phyloP scores from a whole-genome alignment of 2,113 vertebrate species.

The Prionailurus viverrinus region DNA sequence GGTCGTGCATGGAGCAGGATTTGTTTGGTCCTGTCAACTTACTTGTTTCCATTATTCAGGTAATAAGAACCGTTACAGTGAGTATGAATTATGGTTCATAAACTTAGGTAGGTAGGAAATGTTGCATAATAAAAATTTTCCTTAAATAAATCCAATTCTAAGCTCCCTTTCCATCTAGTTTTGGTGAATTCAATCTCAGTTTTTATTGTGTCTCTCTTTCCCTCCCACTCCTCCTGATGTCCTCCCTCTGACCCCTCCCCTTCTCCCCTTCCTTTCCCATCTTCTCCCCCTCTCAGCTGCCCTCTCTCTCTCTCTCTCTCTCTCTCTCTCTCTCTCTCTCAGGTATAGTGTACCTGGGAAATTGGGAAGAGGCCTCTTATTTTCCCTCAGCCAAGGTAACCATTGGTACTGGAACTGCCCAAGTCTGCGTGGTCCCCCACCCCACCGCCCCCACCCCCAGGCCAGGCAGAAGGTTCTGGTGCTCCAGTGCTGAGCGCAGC shows the following conservation, averaged over 20 bases:
- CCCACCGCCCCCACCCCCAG: background rate
- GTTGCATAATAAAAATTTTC: background rate
- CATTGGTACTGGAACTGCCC: background rate
- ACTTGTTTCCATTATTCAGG: slow-evolving; percentile 14
- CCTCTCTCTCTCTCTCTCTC: no score
- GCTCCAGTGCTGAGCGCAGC: background rate
- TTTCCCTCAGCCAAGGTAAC: background rate
- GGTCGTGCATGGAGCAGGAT: background rate
- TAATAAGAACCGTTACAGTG: background rate
- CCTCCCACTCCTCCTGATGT: fast-evolving
- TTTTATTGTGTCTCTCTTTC: background rate
- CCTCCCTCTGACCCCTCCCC: no score
- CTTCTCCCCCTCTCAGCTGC: background rate
- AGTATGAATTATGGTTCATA: background rate
- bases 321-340: background rate
- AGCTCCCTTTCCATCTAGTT: background rate
- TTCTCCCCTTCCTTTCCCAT: background rate
- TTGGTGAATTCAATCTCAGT: background rate
- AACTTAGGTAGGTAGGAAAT: background rate
- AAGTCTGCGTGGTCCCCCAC: background rate
- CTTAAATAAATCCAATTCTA: slow-evolving; percentile 43
- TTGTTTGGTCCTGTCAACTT: background rate
- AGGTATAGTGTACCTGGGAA: background rate
- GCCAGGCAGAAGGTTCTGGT: background rate
- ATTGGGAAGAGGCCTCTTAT: background rate